Conservation (phyloP, 2,113 vertebrate species). For the Pyrgilauda ruficollis region DNA sequence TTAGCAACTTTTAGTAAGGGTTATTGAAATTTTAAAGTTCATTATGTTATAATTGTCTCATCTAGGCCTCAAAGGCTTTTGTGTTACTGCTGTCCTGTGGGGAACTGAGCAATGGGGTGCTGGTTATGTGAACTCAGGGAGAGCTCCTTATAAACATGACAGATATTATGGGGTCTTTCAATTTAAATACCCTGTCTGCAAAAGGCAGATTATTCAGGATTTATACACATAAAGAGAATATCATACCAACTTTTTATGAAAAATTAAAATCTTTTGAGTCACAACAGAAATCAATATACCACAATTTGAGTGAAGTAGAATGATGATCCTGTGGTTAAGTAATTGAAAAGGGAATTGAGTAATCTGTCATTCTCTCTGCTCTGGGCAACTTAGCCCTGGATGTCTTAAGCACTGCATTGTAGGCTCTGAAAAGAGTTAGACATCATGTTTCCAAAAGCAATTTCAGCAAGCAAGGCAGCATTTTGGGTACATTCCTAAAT, state of each 20-base stretch:
- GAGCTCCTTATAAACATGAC: background rate
- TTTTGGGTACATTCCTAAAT: background rate
- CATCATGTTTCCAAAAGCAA: background rate
- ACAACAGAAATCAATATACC: constrained; percentile 63
- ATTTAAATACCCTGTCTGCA: background rate
- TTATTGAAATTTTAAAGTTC: constrained; percentile 29
- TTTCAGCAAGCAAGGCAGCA: background rate
- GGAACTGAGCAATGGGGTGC: background rate
- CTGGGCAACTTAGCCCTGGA: background rate
- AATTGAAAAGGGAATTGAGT: constrained; percentile 59
- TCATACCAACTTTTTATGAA: constrained; percentile 52
- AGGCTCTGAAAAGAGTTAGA: background rate
- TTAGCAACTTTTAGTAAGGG: background rate
- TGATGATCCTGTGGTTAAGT: constrained; percentile 63
- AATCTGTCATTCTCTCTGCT: constrained; percentile 53
- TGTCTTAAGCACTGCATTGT: background rate
- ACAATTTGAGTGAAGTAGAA: constrained; percentile 50
- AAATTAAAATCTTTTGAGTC: constrained; percentile 61
- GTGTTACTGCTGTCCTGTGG: background rate
- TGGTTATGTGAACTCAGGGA: background rate
- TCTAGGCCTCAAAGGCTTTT: background rate
- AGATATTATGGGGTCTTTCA: background rate
- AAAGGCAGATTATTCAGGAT: constrained; percentile 35
- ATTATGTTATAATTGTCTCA: background rate
- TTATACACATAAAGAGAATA: constrained; percentile 28